Evolutionary conservation across 1,140 invertebrate species (phyloP), one percentile per base, ranked within the genome.

Genomic region (Saccostrea glomerata): DNA sequence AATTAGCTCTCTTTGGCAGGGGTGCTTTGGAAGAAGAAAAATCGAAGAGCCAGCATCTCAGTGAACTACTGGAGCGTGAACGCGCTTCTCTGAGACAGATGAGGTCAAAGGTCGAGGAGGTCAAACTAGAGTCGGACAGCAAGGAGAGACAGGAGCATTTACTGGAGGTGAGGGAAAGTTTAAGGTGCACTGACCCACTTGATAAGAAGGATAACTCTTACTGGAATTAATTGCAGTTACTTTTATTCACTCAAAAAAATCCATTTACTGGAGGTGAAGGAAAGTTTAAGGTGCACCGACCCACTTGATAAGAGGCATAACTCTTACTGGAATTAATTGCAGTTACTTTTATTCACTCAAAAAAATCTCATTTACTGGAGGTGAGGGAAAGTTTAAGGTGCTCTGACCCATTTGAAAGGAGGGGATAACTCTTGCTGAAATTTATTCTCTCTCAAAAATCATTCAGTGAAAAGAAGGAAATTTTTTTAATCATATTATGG

Each of bases 1-100:
- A 47, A 47, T 47, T 5, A 47, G 47, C 47, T 47, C 20, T 85
- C 23, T 25, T n/a, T 87, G 87, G 83, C 90, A 94, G 94, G 56
- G 90, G 91, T 89, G 93, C 93, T 6, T 73, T 94, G 86, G 94
- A 95, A 87, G 94, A 94, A 54, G 93, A 94, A 85, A 91, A 92
- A 56, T 89, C 90, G 17, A 93, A 93, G 88, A 91, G 90, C 6
- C 90, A 91, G 25, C 90, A 92, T n/a, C 89, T 94, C 56, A 91
- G 90, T 17, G 94, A 94, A 66, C 87, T 92, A 40, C 87, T 95
- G 30, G 93, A 94, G 36, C 84, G 90, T 0, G 91, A 93, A 36
- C 91, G 91, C 5, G 23, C 89, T 4, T 91, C 90, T 23, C 63
- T 92, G 15, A 77, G 88, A 23, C 60, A 89, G 13, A 77, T 93